Base-by-base conservation (phyloP, 2,888 invertebrate genomes). In the Hofmannophila pseudospretella region DNA sequence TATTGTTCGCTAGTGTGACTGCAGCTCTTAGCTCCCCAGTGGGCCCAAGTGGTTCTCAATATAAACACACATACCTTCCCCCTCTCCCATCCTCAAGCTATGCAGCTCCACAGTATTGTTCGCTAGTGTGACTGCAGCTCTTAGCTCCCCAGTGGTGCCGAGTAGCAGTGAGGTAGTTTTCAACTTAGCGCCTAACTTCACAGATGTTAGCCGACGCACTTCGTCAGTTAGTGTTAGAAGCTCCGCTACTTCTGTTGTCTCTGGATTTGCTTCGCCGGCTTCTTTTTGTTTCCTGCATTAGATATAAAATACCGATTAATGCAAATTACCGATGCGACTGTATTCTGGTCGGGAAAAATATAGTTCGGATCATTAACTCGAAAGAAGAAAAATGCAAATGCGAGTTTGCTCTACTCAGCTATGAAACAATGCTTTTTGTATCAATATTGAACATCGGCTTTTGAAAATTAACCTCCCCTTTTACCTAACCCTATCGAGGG, bases 21-120 rank as follows among this genome's bases (percentile, higher is more conserved):
- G 90, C 89, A 3, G 94, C 78, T 50, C 95, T 88, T 3, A 95
- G 65, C 65, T 94, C 94, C 2, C 90, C 90, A 4, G 90, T 92
- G 36, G 89, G 90, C 1, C 96, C 94, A 38, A 93, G 68, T 19
- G 94, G 72, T 1, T n/a, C n/a, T n/a, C n/a, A 94, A 64, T 52
- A 93, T 90, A 1, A 92, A n/a, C 7, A 11, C 4, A 19, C 10
- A 9, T 32, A 60, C 89, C 76, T 74, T 92, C 90, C 0, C 88
- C 89, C 1, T 90, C 89, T 28, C 54, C 69, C 23, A 88, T 53
- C 38, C 74, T 75, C 44, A 90, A 62, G 34, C 91, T 89, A 66
- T 93, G 91, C 38, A 96, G 67, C 47, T 93, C 92, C 4, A 97
- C 79, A 1, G 90, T 90, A 62, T 97, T 97, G 59, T 94, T 94